Evolutionary conservation across 2,797 vertebrate genomes (phyloP).

Genomic region (Ceryle rudis): DNA sequence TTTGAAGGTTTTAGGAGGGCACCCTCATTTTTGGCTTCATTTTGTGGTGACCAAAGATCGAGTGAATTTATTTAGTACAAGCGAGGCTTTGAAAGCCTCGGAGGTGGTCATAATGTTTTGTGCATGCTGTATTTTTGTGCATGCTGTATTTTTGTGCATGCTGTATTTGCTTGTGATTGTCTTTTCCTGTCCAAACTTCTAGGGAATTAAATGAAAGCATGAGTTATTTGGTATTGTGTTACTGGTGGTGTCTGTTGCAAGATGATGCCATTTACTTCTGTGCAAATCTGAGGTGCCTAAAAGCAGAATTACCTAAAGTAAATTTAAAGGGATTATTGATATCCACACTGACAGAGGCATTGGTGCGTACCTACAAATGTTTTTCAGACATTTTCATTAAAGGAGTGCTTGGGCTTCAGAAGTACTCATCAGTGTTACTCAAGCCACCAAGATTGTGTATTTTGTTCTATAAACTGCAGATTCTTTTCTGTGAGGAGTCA

Average conservation of each 20-base stretch:
- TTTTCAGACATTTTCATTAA: background rate
- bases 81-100: background rate
- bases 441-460: background rate
- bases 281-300: background rate
- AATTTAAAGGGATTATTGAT: background rate
- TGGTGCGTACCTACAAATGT: background rate
- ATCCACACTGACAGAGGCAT: background rate
- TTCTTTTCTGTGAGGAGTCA: background rate
- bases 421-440: background rate
- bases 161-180: background rate
- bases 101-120: background rate
- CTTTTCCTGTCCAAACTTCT: background rate
- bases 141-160: background rate
- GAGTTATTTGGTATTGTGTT: background rate
- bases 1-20: background rate
- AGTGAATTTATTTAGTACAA: background rate
- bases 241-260: background rate
- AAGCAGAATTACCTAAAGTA: background rate
- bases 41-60: background rate
- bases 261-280: background rate
- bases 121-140: background rate
- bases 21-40: background rate
- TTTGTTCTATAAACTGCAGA: background rate
- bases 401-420: background rate
- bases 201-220: background rate